Conservation (phyloP, 1,140 invertebrate genomes). For the Ladona fulva region DNA sequence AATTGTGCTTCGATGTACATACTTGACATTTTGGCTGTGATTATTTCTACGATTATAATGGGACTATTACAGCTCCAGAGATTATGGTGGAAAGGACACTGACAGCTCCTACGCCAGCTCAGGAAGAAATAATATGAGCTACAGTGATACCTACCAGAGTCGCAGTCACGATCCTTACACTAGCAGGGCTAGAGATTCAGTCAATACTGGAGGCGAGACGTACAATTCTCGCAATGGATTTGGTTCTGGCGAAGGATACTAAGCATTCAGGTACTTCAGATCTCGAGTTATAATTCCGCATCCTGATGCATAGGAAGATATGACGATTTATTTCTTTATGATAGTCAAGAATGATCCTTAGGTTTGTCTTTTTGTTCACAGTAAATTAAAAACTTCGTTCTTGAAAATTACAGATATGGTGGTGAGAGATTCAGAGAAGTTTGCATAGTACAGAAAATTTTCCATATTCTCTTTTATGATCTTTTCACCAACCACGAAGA, state of each 20-base stretch:
- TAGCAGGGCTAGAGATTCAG: neutral
- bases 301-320: constrained; percentile 1
- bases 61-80: constrained; percentile 22
- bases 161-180: constrained; percentile 1
- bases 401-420: neutral
- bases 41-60: constrained; percentile 17
- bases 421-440: neutral
- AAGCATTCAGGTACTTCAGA: constrained; percentile 12
- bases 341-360: neutral
- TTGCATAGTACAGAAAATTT: neutral
- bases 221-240: constrained; percentile 14
- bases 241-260: constrained; percentile 21
- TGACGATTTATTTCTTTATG: neutral
- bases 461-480: neutral
- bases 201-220: neutral
- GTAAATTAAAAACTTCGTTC: neutral
- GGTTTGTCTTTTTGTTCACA: neutral
- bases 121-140: constrained; percentile 2
- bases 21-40: constrained; percentile 13
- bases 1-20: constrained; percentile 5
- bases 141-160: neutral
- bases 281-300: neutral
- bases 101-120: constrained; percentile 18
- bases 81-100: constrained; percentile 18
- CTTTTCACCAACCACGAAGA: neutral